Conservation (phyloP, 1,140 invertebrate species). For the Pseudomyrmex cubaensis region DNA sequence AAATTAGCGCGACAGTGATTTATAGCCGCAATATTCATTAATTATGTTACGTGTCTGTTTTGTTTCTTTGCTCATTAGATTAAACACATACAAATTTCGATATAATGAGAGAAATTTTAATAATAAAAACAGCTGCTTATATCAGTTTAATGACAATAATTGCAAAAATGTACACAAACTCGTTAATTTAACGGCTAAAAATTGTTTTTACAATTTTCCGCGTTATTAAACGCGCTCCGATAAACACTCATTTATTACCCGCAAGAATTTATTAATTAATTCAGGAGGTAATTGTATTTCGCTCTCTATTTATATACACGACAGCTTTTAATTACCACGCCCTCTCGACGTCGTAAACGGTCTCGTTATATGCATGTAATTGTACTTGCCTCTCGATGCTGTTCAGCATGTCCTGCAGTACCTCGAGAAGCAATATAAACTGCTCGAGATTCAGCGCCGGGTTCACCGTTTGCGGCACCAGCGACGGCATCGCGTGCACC, state of each 20-base stretch:
- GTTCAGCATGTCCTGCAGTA: slow-evolving; percentile 97
- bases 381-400: slow-evolving; percentile 91
- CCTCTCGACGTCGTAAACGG: neutral
- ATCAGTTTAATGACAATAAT: too few species aligned
- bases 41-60: neutral
- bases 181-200: neutral
- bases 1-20: slow-evolving; percentile 12
- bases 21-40: slow-evolving; percentile 17
- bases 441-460: slow-evolving; percentile 95
- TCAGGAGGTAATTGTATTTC: neutral
- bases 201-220: slow-evolving; percentile 16
- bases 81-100: too few species aligned
- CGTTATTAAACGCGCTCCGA: neutral
- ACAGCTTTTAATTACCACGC: neutral
- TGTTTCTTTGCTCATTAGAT: neutral
- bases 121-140: too few species aligned
- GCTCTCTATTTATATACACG: neutral
- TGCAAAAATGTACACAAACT: too few species aligned
- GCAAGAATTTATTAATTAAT: slow-evolving; percentile 14
- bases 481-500: slow-evolving; percentile 95
- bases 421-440: slow-evolving; percentile 94
- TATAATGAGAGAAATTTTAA: too few species aligned
- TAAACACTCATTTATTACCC: neutral
- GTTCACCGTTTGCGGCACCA: slow-evolving; percentile 97
- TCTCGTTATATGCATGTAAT: neutral